Percentiles rank a stretch among this genome's conserved stretches.
These are phyloP conservation scores for Glossophaga mutica DNA, from an alignment of 2,797 vertebrate genomes.

Conservation along the genomic window DNA sequence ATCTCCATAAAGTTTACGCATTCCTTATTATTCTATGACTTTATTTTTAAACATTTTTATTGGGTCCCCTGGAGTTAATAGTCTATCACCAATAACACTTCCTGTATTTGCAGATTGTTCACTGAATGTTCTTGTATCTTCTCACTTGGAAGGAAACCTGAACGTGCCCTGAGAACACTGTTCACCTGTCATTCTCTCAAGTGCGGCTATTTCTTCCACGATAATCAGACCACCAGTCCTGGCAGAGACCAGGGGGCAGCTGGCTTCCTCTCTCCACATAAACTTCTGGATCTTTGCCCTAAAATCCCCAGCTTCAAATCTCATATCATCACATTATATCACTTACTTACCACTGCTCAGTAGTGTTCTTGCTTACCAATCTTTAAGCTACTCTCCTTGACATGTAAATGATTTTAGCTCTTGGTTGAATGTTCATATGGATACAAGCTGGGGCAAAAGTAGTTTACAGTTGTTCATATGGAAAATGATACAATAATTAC, in stretches of 20 bases:
- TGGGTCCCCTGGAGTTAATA: neutral
- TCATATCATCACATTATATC: neutral
- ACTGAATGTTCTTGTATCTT: neutral
- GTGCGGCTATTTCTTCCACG: fast-evolving
- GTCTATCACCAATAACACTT: neutral
- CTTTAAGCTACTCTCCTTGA: neutral
- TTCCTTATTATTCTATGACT: neutral
- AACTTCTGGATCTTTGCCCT: neutral
- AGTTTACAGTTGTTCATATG: neutral
- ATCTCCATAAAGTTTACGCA: neutral
- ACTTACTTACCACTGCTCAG: neutral
- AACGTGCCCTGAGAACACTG: neutral
- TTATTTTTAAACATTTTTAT: neutral
- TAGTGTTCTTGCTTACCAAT: neutral
- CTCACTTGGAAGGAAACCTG: neutral
- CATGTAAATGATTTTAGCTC: neutral
- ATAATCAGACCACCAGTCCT: neutral
- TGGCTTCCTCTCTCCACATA: neutral
- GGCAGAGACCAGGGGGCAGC: too few species aligned
- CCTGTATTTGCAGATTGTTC: neutral
- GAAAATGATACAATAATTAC: neutral
- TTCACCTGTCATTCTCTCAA: neutral
- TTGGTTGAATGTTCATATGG: neutral
- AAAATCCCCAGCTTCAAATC: neutral
- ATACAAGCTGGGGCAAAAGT: neutral